Conservation (phyloP, 2,113 vertebrate species). For the Arenaria interpres region DNA sequence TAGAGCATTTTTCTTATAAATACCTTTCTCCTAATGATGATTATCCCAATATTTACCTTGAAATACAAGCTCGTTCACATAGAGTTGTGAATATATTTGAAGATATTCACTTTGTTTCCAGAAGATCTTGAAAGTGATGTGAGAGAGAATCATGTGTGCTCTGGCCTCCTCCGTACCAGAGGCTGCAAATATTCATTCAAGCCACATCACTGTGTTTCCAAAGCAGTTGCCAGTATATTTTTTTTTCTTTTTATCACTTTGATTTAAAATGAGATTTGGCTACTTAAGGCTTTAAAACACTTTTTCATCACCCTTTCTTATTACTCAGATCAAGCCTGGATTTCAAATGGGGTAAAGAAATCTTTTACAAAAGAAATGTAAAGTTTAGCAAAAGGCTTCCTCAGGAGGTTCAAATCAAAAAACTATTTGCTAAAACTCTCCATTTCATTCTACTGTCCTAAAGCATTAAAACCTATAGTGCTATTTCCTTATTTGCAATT, state of each 20-base stretch:
- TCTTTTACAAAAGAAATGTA: background rate
- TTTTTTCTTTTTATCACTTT: background rate
- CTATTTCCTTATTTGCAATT: background rate
- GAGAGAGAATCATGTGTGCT: background rate
- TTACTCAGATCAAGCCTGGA: background rate
- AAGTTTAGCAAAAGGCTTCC: background rate
- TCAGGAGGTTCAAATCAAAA: background rate
- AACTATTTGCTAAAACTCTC: background rate
- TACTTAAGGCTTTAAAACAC: background rate
- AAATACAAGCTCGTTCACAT: background rate
- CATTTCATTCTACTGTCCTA: background rate
- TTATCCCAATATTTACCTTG: background rate
- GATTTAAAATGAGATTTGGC: background rate
- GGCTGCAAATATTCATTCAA: background rate
- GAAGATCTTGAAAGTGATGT: background rate
- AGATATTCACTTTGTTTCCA: background rate
- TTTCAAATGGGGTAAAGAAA: background rate
- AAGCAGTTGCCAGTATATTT: background rate
- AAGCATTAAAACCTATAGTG: background rate
- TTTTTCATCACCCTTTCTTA: background rate
- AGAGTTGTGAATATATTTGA: background rate
- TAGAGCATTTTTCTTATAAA: background rate
- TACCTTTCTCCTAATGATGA: background rate
- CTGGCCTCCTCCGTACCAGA: background rate
- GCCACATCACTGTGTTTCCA: background rate